Evolutionary conservation across 2,888 invertebrate species (phyloP), one percentile per base, ranked within the genome.

Genomic region (Aleiodes leptofemur): DNA sequence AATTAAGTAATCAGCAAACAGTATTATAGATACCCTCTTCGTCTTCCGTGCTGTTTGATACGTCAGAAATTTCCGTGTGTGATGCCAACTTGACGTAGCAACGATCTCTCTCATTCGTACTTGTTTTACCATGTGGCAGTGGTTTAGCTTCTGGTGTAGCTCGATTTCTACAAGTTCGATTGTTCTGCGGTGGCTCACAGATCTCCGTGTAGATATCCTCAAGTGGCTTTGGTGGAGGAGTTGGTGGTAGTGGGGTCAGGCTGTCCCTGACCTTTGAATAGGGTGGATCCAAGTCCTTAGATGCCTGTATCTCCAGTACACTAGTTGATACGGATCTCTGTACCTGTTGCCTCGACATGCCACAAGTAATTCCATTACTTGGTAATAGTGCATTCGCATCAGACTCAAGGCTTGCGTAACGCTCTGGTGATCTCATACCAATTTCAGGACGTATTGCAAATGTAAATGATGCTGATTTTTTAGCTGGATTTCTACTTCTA

Each of bases 141-240:
- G 86, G 86, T 16, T 84, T 84, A 8, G 81, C 78, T 14, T 78
- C 79, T 1, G 80, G 69, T 14, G 61, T 77, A 59, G 56, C 69
- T 8, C 72, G 71, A 74, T 76, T 75, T 72, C 75, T 69, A 34
- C 71, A 68, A 66, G 78, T 70, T 50, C 72, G 77, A 70, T 71
- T 56, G 55, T 76, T 71, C 23, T 61, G 55, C 29, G 80, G 69
- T 4, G 82, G 83, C 9, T 90, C 90, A 74, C 90, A 89, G 43
- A 90, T 89, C 77, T 90, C 90, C 6, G 90, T 89, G 68, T 90
- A 90, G 71, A 90, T 89, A 64, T 90, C 90, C 76, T 90, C 90
- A 3, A 73, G 16, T 14, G 77, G 76, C 76, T 81, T 83, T 0
- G 84, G 83, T 9, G 87, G 87, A 31, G 88, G 88, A 0, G 83